Evolutionary conservation across 1,140 invertebrate genomes (phyloP).

Genomic region (Drosophila nebulosa): DNA sequence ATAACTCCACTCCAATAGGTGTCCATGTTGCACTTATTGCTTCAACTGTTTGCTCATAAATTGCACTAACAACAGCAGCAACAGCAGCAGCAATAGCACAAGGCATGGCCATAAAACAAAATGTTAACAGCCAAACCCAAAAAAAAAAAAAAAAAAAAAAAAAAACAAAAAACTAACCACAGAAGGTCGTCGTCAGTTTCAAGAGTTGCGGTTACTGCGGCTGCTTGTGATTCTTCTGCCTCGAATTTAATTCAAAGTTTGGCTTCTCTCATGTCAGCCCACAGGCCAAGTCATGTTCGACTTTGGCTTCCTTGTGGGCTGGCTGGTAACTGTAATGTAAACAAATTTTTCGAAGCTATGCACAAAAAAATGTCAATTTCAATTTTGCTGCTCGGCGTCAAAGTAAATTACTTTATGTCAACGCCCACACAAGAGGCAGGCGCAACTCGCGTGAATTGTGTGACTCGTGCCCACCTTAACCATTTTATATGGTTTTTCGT

Average conservation of each 20-base stretch:
- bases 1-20: constrained; percentile 17
- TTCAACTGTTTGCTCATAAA: constrained; percentile 5
- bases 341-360: neutral
- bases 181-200: constrained; percentile 43
- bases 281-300: neutral
- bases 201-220: neutral
- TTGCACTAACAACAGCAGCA: constrained; percentile 21
- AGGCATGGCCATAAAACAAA: constrained; percentile 30
- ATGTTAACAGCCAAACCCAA: constrained; percentile 58
- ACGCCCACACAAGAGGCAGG: constrained; percentile 20
- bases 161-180: neutral
- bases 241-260: neutral
- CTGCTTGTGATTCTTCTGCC: constrained; percentile 33
- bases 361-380: constrained; percentile 55
- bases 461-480: constrained; percentile 32
- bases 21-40: constrained; percentile 44
- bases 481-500: neutral
- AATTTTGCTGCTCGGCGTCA: constrained; percentile 41
- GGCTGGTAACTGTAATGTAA: neutral
- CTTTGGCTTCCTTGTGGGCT: constrained; percentile 41
- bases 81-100: neutral
- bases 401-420: constrained; percentile 45
- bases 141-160: neutral
- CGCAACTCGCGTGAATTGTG: neutral
- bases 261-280: neutral